A percentile compares a stretch with the other conserved stretches of the same genome.
These are phyloP conservation scores for Rhinolophus sinicus DNA, from an alignment of 2,113 vertebrate species.

Conservation along the genomic window DNA sequence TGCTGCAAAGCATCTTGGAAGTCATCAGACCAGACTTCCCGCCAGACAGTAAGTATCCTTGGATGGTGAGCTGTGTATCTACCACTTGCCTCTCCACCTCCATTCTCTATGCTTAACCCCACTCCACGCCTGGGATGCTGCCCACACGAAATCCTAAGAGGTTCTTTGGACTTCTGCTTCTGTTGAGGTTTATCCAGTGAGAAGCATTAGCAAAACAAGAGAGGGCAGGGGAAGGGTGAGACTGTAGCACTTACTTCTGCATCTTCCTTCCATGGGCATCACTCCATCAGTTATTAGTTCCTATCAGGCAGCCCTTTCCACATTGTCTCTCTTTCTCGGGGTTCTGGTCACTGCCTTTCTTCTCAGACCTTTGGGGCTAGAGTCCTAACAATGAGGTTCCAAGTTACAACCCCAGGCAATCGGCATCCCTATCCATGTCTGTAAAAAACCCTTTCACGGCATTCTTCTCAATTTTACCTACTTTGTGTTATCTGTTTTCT, in stretches of 20 bases:
- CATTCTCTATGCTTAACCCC: neutral
- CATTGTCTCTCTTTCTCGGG: neutral
- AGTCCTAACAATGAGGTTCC: neutral
- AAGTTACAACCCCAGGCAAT: neutral
- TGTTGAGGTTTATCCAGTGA: neutral
- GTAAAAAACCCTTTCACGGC: neutral
- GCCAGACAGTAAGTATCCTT: neutral
- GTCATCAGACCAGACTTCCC: neutral
- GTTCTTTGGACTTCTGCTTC: neutral
- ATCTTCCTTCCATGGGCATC: neutral
- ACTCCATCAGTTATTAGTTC: neutral
- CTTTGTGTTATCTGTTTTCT: neutral
- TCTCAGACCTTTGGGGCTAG: neutral
- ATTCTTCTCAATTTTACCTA: constrained; percentile 15
- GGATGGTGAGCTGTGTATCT: accelerated
- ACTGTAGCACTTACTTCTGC: neutral
- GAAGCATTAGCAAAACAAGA: neutral
- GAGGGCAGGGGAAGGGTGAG: neutral
- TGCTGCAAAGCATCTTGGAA: neutral
- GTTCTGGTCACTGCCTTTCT: neutral
- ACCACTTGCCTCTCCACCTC: neutral
- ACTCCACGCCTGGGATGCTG: neutral
- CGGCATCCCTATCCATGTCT: neutral
- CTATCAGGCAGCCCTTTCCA: neutral
- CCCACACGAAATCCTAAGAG: neutral